Conservation (phyloP, 2,888 invertebrate genomes). For the Darwinula stevensoni region DNA sequence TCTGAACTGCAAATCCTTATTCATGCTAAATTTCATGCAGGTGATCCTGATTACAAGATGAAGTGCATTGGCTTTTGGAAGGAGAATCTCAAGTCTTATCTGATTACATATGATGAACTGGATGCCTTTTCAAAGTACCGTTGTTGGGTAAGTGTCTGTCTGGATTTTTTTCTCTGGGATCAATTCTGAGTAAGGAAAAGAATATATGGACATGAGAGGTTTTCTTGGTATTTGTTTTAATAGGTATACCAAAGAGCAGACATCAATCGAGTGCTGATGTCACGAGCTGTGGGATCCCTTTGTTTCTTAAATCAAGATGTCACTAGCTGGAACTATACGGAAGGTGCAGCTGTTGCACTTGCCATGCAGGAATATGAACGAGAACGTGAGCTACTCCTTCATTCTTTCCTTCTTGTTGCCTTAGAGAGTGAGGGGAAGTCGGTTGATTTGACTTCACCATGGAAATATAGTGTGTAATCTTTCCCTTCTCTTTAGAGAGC, state of each 20-base stretch:
- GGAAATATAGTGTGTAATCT: no score
- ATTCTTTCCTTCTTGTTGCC: no score
- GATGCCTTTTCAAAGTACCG: constrained; percentile 84
- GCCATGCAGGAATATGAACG: constrained; percentile 74
- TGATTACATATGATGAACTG: constrained; percentile 81
- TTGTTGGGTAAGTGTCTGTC: constrained; percentile 55
- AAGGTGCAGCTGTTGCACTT: constrained; percentile 58
- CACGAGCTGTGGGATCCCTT: constrained; percentile 63
- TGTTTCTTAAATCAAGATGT: constrained; percentile 73
- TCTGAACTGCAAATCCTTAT: constrained; percentile 3
- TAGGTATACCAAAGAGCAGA: constrained; percentile 60
- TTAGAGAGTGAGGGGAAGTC: no score
- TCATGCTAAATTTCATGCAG: constrained; percentile 15
- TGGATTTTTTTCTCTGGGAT: neutral
- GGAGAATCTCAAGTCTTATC: constrained; percentile 81
- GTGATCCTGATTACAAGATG: constrained; percentile 80
- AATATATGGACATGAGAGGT: neutral
- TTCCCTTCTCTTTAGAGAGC: no score
- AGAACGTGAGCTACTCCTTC: no score
- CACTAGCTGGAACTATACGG: constrained; percentile 52
- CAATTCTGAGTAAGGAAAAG: neutral
- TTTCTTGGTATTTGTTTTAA: constrained; percentile 6
- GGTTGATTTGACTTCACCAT: no score
- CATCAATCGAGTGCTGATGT: constrained; percentile 53
- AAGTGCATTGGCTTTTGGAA: constrained; percentile 95